Conservation (phyloP, 2,113 vertebrate genomes). For the Notothenia rossii region DNA sequence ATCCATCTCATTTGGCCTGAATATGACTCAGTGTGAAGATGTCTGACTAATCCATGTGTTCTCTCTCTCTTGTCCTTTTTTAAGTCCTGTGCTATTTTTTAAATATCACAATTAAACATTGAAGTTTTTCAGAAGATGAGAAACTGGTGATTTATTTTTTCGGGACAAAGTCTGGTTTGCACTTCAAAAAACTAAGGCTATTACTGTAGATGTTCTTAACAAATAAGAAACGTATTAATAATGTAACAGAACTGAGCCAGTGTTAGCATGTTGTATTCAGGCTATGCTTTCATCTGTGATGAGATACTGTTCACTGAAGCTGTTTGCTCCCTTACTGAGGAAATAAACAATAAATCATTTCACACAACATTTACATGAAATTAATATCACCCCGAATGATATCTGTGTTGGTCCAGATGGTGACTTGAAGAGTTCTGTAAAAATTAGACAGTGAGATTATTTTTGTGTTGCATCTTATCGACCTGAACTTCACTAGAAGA, state of each 20-base stretch:
- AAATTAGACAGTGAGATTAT: not conserved
- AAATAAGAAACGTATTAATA: slow-evolving; percentile 79
- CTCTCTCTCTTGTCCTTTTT: not conserved
- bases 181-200: slow-evolving; percentile 54
- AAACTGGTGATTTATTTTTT: slow-evolving; percentile 46
- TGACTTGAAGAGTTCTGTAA: not conserved
- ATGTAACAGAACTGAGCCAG: slow-evolving; percentile 65
- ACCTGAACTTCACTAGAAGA: not conserved
- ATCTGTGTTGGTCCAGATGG: not conserved
- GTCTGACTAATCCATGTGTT: slow-evolving; percentile 22
- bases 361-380: slow-evolving; percentile 27
- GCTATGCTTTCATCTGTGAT: slow-evolving; percentile 69
- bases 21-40: slow-evolving; percentile 33
- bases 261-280: slow-evolving; percentile 64
- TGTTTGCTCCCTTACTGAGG: slow-evolving; percentile 34
- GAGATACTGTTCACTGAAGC: slow-evolving; percentile 44
- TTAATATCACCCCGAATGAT: slow-evolving; percentile 4
- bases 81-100: slow-evolving; percentile 28
- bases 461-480: not conserved
- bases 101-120: slow-evolving; percentile 15
- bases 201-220: slow-evolving; percentile 50
- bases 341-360: slow-evolving; percentile 41
- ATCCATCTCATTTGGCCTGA: slow-evolving; percentile 41
- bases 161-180: slow-evolving; percentile 55
- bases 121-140: slow-evolving; percentile 23